phyloP scores from a whole-genome alignment of 2,113 vertebrate genomes.

The Ifrita kowaldi region DNA sequence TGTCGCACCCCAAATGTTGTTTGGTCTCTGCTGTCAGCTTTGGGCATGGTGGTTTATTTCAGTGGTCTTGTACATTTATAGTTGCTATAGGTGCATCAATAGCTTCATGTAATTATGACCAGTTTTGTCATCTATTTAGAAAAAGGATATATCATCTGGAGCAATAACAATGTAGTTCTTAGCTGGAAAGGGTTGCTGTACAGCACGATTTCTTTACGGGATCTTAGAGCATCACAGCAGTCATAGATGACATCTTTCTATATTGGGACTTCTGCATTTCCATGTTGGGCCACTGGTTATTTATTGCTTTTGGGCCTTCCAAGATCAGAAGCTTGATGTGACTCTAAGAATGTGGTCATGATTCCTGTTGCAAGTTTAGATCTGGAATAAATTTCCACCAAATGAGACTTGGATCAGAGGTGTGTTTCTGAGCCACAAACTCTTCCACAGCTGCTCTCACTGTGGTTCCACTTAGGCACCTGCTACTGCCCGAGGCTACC shows the following conservation, averaged over 20 bases:
- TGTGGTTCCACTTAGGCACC: neutral
- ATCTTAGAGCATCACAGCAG: neutral
- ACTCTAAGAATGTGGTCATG: neutral
- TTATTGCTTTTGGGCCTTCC: neutral
- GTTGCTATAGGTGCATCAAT: neutral
- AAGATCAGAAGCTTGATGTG: neutral
- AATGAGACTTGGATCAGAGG: neutral
- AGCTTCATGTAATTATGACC: neutral
- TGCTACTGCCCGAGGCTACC: constrained; percentile 8
- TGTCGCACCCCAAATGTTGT: neutral
- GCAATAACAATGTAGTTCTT: neutral
- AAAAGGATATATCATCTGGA: neutral
- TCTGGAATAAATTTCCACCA: neutral
- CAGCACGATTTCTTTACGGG: neutral
- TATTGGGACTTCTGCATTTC: neutral
- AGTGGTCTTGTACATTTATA: neutral
- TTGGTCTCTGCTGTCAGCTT: neutral
- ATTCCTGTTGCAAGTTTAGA: neutral
- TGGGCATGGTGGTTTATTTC: neutral
- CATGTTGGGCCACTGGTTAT: neutral
- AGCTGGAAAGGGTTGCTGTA: neutral
- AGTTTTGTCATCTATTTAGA: neutral
- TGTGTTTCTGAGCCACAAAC: neutral
- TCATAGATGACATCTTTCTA: neutral
- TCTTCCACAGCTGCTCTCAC: neutral